Percentiles rank a stretch among this genome's conserved stretches.
Evolutionary conservation across 2,888 invertebrate species (phyloP).

Genomic region (Eilema caniola): DNA sequence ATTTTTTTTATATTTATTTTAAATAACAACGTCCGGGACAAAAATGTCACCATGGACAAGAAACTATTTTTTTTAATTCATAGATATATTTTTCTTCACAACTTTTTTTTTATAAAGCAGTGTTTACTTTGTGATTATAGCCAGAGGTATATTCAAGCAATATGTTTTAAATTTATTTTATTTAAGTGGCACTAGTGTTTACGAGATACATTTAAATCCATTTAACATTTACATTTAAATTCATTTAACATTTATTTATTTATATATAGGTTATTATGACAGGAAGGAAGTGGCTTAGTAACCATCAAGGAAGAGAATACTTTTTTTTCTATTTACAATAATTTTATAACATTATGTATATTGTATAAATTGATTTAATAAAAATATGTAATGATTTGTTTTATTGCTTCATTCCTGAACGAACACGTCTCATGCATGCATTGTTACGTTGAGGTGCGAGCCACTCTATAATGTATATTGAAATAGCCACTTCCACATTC

Average conservation of each 20-base stretch:
- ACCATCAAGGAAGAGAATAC: not conserved
- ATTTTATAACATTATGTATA: constrained; percentile 13
- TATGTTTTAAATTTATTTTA: constrained; percentile 36
- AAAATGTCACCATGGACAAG: constrained; percentile 61
- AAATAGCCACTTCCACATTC: constrained; percentile 22
- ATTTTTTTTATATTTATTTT: constrained; percentile 46
- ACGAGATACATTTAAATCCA: constrained; percentile 46
- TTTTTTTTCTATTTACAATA: constrained; percentile 6
- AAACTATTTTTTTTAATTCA: constrained; percentile 45
- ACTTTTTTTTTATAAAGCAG: constrained; percentile 58
- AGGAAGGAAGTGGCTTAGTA: constrained; percentile 41
- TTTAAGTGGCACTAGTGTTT: constrained; percentile 52
- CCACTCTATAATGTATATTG: not conserved
- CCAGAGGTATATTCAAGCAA: constrained; percentile 43
- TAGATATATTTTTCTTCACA: constrained; percentile 55
- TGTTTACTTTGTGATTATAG: constrained; percentile 50
- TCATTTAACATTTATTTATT: constrained; percentile 44
- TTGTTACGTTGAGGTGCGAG: not conserved
- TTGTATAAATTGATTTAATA: constrained; percentile 7
- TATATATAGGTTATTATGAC: constrained; percentile 45
- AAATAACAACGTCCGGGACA: constrained; percentile 54
- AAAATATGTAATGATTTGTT: constrained; percentile 5
- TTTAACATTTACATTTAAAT: constrained; percentile 42
- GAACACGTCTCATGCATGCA: not conserved
- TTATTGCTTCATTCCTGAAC: constrained; percentile 12